These are phyloP conservation scores for Diarsia mendica DNA, from an alignment of 2,888 invertebrate genomes.

Conservation along the genomic window DNA sequence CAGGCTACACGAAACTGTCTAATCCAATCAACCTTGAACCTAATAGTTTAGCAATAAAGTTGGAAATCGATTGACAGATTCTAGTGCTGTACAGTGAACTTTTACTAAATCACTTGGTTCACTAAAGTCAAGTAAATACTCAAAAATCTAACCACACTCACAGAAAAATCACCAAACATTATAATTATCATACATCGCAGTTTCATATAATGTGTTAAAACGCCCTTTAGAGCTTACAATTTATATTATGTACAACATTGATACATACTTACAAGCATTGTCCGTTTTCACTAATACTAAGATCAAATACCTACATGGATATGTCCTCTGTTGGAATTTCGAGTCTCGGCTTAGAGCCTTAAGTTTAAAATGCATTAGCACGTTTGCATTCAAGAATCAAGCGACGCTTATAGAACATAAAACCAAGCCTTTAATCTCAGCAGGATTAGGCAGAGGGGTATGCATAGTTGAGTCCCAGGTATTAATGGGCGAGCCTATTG, in stretches of 20 bases:
- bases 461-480: too few relatives aligned
- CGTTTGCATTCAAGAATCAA: background rate
- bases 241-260: slow-evolving; percentile 47
- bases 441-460: too few relatives aligned
- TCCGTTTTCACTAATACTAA: background rate
- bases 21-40: too few relatives aligned
- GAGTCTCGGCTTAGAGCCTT: background rate
- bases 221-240: slow-evolving; percentile 13
- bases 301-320: background rate
- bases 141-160: background rate
- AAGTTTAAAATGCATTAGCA: background rate
- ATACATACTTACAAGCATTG: background rate
- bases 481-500: too few relatives aligned
- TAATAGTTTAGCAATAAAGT: too few relatives aligned
- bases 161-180: background rate
- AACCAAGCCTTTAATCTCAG: too few relatives aligned
- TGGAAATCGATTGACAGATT: too few relatives aligned
- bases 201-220: slow-evolving; percentile 1
- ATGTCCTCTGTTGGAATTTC: background rate
- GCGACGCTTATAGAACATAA: background rate
- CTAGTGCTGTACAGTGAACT: background rate
- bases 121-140: background rate
- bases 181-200: slow-evolving; percentile 10
- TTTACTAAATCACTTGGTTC: background rate
- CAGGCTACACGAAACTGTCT: too few relatives aligned